Base-by-base conservation (phyloP, 2,113 vertebrate species). In the Glareola pratincola region DNA sequence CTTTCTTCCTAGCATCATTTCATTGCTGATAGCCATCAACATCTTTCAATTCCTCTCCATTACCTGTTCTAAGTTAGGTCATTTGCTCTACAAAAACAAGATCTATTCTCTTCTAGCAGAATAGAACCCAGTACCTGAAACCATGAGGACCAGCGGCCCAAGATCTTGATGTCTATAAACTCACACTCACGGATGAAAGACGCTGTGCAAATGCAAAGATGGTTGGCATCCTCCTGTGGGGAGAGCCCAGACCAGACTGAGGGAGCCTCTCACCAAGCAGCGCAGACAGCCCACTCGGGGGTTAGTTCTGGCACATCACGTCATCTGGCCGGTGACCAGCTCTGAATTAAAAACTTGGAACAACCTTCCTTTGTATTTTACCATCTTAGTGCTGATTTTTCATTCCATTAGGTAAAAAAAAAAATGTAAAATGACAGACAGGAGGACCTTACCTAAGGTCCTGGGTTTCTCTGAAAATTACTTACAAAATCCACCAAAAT, bases 211-310 rank as follows among this genome's bases (percentile, higher is more conserved):
- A 39, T 43, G 45, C 77, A 75, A 90, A 81, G 68, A 79, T n/a
- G 10, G 34, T 45, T 43, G 51, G 39, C 32, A 64, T 45, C 51
- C 23, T 66, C 50, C 63, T 2, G 0, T 6, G 6, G 23, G 32
- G 18, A 71, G 34, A 79, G 56, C 13, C 39, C 62, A 50, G n/a
- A 64, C 2, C 27, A 69, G 30, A 20, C 32, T 24, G 8, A 22
- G 11, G 41, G 11, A 77, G 18, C 12, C 7, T 60, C 41, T 73
- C 29, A 21, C 30, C 47, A 16, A 32, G 21, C 24, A 68, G 15
- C 1, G 2, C 32, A 39, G 26, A 45, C 41, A 84, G 16, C 22
- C 22, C n/a, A 6, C 23, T 45, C 0, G 0, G 29, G 29, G 16
- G 17, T 43, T 48, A 48, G 45, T n/a, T 27, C 26, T 87, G 43